Conservation (phyloP, 2,797 vertebrate genomes). For the Spinibarbus caldwelli region DNA sequence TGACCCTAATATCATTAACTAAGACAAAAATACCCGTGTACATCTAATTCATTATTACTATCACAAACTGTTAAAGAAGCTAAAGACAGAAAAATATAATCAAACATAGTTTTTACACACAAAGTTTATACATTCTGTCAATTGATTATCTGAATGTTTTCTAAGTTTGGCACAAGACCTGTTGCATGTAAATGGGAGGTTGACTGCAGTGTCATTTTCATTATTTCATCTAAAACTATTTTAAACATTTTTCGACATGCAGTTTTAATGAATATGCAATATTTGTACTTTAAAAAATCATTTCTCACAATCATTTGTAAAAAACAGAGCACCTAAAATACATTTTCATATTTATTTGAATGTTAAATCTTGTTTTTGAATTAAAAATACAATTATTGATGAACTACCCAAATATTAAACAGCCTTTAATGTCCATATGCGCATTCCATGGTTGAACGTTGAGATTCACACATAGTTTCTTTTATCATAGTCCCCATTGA, state of each 20-base stretch:
- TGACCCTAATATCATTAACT: conserved; percentile 9
- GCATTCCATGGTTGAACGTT: not conserved
- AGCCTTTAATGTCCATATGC: conserved; percentile 1
- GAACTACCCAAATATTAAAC: not conserved
- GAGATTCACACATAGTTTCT: conserved; percentile 88
- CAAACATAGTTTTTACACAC: not conserved
- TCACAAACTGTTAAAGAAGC: not conserved
- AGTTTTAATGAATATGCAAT: not conserved
- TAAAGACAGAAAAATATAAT: too few relatives aligned
- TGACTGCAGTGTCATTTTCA: not conserved
- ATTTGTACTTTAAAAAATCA: not conserved
- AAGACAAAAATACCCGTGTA: conserved; percentile 1
- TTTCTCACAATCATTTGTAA: not conserved
- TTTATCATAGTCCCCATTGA: conserved; percentile 86
- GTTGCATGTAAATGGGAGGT: not conserved
- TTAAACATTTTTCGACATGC: not conserved
- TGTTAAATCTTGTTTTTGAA: not conserved
- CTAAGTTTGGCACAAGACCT: not conserved
- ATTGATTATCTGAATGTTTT: not conserved
- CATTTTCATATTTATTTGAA: not conserved
- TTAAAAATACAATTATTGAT: not conserved
- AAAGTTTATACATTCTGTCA: not conserved
- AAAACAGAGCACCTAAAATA: conserved; percentile 1
- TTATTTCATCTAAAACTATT: not conserved
- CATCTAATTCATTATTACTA: not conserved